Percentiles rank a stretch among this genome's conserved stretches.
Evolutionary conservation across 2,113 vertebrate species (phyloP).

Genomic region (Sinosuthora webbiana): DNA sequence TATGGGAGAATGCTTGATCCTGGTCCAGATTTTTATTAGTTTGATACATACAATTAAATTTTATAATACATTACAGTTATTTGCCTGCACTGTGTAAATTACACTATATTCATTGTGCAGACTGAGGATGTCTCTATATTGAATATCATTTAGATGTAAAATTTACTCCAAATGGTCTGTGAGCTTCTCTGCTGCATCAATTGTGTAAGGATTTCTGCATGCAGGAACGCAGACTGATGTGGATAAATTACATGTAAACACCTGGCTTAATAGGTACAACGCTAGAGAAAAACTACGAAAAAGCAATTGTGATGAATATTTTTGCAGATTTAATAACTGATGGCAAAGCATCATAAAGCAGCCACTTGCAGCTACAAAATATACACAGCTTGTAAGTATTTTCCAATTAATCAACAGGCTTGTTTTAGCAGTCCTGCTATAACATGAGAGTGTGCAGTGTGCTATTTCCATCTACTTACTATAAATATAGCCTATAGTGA

Average conservation of each 20-base stretch:
- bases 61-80: neutral
- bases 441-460: neutral
- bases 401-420: neutral
- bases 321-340: neutral
- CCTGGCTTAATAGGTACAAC: neutral
- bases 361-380: neutral
- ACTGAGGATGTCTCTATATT: neutral
- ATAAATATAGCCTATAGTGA: neutral
- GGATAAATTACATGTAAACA: neutral
- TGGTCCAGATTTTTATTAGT: neutral
- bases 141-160: neutral
- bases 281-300: neutral
- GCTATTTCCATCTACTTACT: neutral
- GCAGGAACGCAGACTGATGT: neutral
- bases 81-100: neutral
- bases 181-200: neutral
- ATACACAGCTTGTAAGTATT: neutral
- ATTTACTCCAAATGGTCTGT: neutral
- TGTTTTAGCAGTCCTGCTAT: neutral
- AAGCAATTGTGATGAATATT: neutral
- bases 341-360: neutral
- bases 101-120: neutral
- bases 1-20: neutral
- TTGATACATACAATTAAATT: neutral
- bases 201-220: neutral